Evolutionary conservation across 2,888 invertebrate species (phyloP).

Genomic region (Ophion slaviceki): DNA sequence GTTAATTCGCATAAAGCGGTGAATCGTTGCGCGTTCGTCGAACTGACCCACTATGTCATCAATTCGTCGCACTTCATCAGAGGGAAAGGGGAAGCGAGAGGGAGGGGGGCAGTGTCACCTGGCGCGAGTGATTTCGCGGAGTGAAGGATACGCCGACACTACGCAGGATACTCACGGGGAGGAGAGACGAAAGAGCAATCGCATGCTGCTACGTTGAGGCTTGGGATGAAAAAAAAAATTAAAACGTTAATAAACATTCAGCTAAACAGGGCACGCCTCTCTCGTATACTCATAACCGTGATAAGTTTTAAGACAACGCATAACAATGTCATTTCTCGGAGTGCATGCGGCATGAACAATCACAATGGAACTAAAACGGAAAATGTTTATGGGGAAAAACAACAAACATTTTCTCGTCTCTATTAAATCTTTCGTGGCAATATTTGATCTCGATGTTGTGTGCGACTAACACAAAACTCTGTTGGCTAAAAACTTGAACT

Average conservation of each 20-base stretch:
- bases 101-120: background rate
- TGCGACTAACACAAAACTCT: constrained; percentile 59
- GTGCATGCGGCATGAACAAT: constrained; percentile 66
- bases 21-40: constrained; percentile 44
- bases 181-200: constrained; percentile 43
- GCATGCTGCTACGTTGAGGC: constrained; percentile 63
- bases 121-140: constrained; percentile 57
- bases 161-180: constrained; percentile 17
- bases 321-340: constrained; percentile 52
- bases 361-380: constrained; percentile 39
- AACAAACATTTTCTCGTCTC: background rate
- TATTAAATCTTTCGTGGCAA: constrained; percentile 22
- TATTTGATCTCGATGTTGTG: constrained; percentile 31
- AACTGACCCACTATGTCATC: constrained; percentile 41
- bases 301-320: constrained; percentile 53
- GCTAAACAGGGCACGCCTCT: constrained; percentile 23
- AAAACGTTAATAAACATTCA: constrained; percentile 37
- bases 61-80: constrained; percentile 25
- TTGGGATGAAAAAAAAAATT: constrained; percentile 53
- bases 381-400: constrained; percentile 15
- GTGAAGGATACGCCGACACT: constrained; percentile 62
- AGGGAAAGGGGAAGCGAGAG: background rate
- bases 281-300: constrained; percentile 33
- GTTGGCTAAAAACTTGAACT: constrained; percentile 21
- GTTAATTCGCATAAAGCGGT: constrained; percentile 38